Conservation (phyloP, 2,888 invertebrate species). For the Zhuqinia jingwanae region DNA sequence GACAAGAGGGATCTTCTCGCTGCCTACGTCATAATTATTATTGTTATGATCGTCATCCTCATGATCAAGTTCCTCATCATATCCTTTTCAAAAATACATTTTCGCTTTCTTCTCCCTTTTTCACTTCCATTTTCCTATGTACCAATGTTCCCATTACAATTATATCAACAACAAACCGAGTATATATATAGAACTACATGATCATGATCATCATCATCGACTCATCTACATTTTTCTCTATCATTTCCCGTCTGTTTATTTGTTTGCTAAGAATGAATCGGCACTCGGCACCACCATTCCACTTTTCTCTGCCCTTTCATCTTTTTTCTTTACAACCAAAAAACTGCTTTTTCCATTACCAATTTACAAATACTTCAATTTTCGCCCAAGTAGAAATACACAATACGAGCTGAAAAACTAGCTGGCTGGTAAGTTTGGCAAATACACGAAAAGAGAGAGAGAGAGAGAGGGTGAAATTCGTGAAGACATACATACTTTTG, state of each 20-base stretch:
- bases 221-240: constrained; percentile 3
- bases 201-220: not conserved
- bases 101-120: not conserved
- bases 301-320: constrained; percentile 77
- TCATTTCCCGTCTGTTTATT: constrained; percentile 16
- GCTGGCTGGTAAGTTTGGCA: not conserved
- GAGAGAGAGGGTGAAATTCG: not conserved
- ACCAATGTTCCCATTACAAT: not conserved
- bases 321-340: constrained; percentile 36
- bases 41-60: not conserved
- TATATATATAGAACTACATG: no score
- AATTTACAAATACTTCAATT: constrained; percentile 78
- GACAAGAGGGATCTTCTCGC: no score
- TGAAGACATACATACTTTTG: not conserved
- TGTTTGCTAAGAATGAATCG: constrained; percentile 70
- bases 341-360: constrained; percentile 75
- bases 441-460: not conserved
- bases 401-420: not conserved
- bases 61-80: not conserved
- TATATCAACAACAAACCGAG: not conserved
- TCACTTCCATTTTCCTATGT: not conserved
- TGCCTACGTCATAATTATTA: not conserved
- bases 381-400: constrained; percentile 73
- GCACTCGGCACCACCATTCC: constrained; percentile 66
- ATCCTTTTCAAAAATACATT: not conserved